Evolutionary conservation across 2,797 vertebrate species (phyloP).

Genomic region (Geotrypetes seraphini): DNA sequence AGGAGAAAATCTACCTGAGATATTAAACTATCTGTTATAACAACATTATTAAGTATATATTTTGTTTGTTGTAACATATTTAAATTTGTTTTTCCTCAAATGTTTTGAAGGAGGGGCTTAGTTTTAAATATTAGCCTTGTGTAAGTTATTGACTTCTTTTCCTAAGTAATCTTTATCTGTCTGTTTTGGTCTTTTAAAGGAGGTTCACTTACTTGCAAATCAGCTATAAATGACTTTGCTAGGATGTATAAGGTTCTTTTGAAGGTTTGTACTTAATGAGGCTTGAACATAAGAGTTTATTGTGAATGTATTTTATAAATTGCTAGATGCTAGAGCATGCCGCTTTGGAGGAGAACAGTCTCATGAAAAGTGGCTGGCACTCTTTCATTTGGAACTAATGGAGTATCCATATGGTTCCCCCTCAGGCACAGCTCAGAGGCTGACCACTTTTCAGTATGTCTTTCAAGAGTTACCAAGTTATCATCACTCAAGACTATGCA

Average conservation of each 20-base stretch:
- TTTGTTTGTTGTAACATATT: constrained; percentile 43
- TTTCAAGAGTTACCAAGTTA: too few relatives aligned
- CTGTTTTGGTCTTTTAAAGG: constrained; percentile 42
- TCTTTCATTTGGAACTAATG: too few relatives aligned
- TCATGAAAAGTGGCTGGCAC: too few relatives aligned
- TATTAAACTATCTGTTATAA: constrained; percentile 13
- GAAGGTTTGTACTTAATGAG: constrained; percentile 11
- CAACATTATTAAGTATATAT: constrained; percentile 34
- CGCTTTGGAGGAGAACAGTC: too few relatives aligned
- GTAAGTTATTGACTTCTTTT: constrained; percentile 49
- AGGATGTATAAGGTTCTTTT: constrained; percentile 9
- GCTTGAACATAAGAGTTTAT: not conserved
- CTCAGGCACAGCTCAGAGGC: too few relatives aligned
- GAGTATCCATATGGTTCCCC: too few relatives aligned
- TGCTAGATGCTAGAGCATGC: too few relatives aligned
- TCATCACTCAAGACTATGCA: too few relatives aligned
- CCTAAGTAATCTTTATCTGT: too few relatives aligned
- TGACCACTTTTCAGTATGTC: too few relatives aligned
- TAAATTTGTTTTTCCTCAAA: constrained; percentile 33
- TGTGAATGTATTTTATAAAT: not conserved
- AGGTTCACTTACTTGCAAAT: constrained; percentile 37
- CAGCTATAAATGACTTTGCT: constrained; percentile 27
- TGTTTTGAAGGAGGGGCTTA: too few relatives aligned
- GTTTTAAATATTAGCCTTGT: constrained; percentile 30
- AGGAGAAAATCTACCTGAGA: constrained; percentile 15